Evolutionary conservation across 2,797 vertebrate species (phyloP), one percentile per base, ranked within the genome.

Genomic region (Luscinia megarhynchos): DNA sequence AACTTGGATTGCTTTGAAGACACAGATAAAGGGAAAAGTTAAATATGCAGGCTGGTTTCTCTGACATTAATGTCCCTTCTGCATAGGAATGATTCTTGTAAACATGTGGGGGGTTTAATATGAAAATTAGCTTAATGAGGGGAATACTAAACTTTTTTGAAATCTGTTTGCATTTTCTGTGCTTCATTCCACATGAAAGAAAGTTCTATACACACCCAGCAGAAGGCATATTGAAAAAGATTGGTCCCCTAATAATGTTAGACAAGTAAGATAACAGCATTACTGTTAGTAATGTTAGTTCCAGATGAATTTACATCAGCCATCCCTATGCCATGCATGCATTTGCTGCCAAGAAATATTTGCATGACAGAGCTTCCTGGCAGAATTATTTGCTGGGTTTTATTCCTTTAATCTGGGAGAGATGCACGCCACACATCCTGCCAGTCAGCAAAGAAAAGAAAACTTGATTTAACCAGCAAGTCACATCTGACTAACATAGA

Each of bases 251-350:
- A 70, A 77, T n/a, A 76, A 50, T 6, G 18, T 82, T 81, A 89
- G 72, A 62, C 40, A 79, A 63, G 48, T 72, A 73, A 79, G 34
- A 43, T 34, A 80, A 78, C 20, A 80, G 26, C 27, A 48, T 58
- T 87, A 34, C 41, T 57, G 34, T 68, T 30, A 11, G 21, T 15
- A 34, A 34, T 34, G 34, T 34, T 34, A 34, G 34, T 69, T 95
- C 68, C 53, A 83, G 12, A n/a, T 80, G 68, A 93, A 40, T 89
- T 94, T 87, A 63, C 43, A 94, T 62, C 53, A 93, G 59, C 15
- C 30, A 59, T 84, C 70, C 45, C 45, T 50, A 85, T 18, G 26
- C 15, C n/a, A 36, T 2, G 34, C 10, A 30, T 32, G 30, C 2
- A 3, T 84, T 93, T 92, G 48, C 41, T 90, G 34, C 41, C 48